Evolutionary conservation across 2,797 vertebrate species (phyloP).

Genomic region (Protonibea diacanthus): DNA sequence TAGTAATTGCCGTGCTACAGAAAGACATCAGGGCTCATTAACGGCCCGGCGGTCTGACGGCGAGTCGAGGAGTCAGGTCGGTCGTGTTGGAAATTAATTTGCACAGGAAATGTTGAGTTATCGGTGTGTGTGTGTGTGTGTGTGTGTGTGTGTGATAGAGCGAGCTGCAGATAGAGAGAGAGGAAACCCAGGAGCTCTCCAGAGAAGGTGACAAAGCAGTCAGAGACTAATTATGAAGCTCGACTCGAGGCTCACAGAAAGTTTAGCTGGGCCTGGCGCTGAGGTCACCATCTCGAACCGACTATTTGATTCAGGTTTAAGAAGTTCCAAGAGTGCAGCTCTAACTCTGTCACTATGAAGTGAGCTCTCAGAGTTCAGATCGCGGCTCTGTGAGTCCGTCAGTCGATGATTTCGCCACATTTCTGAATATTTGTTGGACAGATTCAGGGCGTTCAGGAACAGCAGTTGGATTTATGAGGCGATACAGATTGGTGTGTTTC

Average conservation of each 20-base stretch:
- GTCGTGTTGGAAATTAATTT: conserved; percentile 71
- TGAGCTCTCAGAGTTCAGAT: background rate
- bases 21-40: conserved; percentile 70
- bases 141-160: conserved; percentile 16
- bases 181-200: conserved; percentile 8
- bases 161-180: background rate
- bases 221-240: conserved; percentile 46
- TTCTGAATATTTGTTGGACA: background rate
- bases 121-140: conserved; percentile 11
- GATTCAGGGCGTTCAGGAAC: no score
- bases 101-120: conserved; percentile 50
- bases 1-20: conserved; percentile 44
- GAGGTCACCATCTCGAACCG: background rate
- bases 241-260: background rate
- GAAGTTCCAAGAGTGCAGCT: background rate
- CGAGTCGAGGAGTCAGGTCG: conserved; percentile 71
- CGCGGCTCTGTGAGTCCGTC: background rate
- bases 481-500: conserved; percentile 16
- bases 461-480: background rate
- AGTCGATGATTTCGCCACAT: background rate
- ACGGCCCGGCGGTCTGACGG: conserved; percentile 58
- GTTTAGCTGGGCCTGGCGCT: conserved; percentile 16
- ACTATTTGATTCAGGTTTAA: background rate
- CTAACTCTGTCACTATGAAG: background rate
- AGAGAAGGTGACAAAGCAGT: conserved; percentile 42